Evolutionary conservation across 2,797 vertebrate species (phyloP), one percentile per base, ranked within the genome.

Genomic region (Pachyuromys duprasi): DNA sequence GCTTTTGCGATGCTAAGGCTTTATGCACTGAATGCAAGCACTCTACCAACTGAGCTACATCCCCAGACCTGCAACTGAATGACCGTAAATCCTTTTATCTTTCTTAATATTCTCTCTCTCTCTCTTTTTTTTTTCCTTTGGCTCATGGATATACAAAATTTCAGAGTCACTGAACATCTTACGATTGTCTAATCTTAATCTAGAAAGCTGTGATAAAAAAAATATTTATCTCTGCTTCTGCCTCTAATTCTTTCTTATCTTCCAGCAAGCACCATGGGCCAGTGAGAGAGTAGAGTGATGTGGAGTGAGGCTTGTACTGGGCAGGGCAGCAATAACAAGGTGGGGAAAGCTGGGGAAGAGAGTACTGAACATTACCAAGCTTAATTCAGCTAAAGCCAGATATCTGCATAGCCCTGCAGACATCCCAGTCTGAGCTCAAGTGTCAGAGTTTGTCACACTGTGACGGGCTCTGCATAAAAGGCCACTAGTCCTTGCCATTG

Each of bases 311-410:
- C 33, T 39, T 67, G 7, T 76, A 7, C 1, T 70, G 57, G n/a
- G 31, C 86, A 67, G 89, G 80, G 49, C 33, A 62, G 36, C 36
- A 33, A 67, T 28, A 62, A 33, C 36, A 33, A 67, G 57, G 12
- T 22, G 18, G 39, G 36, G 17, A 72, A 81, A 76, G 55, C 67
- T 70, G 89, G n/a, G 65, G 36, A 72, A 31, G 42, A 45, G 20
- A n/a, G 62, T n/a, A 57, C 42, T 93, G 81, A 91, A 74, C 70
- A 72, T 86, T 91, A 80, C 75, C 45, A 72, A 86, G 45, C 53
- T 62, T 65, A 84, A 86, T 91, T 83, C 92, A 86, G 69, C 92
- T 75, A 97, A 91, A 82, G 55, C 83, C 67, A 12, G 49, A 49
- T 49, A 5, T 31, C 3, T 36, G 24, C 84, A 28, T 31, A 13